Evolutionary conservation across 37 sponge, comb jelly and placozoan genomes (phyloP).

Genomic region (Sycon ciliatum): DNA sequence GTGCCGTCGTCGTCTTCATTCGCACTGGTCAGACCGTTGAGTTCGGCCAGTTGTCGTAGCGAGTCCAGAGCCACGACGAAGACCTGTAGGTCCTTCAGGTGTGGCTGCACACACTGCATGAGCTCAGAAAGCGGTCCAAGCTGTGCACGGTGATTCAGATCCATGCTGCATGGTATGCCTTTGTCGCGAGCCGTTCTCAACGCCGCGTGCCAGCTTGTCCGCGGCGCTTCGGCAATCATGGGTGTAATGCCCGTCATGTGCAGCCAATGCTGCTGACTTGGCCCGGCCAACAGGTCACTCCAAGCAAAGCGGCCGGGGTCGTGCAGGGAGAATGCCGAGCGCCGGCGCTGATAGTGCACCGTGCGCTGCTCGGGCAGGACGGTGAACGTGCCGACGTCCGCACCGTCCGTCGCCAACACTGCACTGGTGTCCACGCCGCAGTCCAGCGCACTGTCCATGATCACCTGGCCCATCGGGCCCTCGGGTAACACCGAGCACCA

Average conservation of each 20-base stretch:
- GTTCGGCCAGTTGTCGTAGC: too few relatives aligned
- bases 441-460: not conserved
- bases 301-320: not conserved
- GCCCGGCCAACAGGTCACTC: not conserved
- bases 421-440: too few relatives aligned
- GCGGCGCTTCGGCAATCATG: too few relatives aligned
- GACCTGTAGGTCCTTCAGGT: not conserved
- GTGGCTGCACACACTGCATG: not conserved
- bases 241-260: not conserved
- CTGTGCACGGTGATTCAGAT: not conserved
- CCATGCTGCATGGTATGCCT: too few relatives aligned
- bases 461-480: constrained; percentile 1
- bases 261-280: not conserved
- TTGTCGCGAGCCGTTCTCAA: too few relatives aligned
- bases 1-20: too few relatives aligned
- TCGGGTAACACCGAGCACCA: not conserved
- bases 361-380: not conserved
- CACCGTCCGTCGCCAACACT: too few relatives aligned
- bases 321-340: not conserved
- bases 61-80: too few relatives aligned
- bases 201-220: too few relatives aligned
- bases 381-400: constrained; percentile 2
- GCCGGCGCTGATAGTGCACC: not conserved
- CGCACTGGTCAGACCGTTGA: too few relatives aligned
- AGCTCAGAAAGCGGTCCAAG: not conserved